These are phyloP conservation scores for Protobothrops flavoviridis DNA, from an alignment of 2,113 vertebrate genomes.

Conservation along the genomic window DNA sequence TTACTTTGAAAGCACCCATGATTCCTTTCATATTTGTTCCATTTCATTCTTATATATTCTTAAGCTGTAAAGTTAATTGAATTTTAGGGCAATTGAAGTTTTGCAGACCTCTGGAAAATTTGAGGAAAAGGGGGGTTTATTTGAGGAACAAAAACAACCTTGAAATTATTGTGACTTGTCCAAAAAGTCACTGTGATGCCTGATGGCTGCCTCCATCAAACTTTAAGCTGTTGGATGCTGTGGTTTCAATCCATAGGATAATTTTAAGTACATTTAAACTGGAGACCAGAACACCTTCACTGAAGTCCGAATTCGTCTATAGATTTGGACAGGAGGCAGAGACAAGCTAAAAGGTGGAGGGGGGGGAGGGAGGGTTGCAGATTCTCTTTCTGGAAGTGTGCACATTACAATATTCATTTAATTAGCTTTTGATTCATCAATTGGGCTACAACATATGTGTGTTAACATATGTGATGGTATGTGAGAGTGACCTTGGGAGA, in stretches of 20 bases:
- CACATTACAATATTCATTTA: neutral
- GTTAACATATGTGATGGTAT: neutral
- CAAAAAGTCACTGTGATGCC: neutral
- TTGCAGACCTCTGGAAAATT: neutral
- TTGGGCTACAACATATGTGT: neutral
- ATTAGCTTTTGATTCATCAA: neutral
- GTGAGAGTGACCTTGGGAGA: neutral
- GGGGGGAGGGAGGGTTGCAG: neutral
- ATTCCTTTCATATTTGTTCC: neutral
- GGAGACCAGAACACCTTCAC: neutral
- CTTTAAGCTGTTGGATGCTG: neutral
- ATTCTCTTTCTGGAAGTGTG: neutral
- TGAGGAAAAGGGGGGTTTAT: neutral
- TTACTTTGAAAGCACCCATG: neutral
- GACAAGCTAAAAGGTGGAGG: neutral
- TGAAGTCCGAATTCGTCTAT: neutral
- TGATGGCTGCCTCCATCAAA: neutral
- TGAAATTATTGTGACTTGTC: neutral
- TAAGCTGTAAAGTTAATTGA: neutral
- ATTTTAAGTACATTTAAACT: neutral
- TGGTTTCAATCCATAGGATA: neutral
- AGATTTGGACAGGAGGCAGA: neutral
- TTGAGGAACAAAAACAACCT: neutral
- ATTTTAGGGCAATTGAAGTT: neutral
- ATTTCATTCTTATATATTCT: constrained; percentile 6